Base-by-base conservation (phyloP, 2,797 vertebrate species). In the Lithobates sylvaticus region DNA sequence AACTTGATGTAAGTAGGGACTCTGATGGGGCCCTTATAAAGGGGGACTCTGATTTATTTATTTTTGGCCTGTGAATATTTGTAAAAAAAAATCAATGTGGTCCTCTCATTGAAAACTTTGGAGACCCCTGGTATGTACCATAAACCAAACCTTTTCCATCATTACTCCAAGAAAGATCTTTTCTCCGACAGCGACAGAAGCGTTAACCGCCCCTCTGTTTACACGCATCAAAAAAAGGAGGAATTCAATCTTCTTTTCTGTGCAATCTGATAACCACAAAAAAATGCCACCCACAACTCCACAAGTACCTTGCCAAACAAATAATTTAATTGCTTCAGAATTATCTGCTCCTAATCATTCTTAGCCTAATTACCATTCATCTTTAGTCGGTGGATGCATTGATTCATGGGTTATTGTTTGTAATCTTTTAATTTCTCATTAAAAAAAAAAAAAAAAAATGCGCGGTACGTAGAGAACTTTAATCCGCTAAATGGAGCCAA, bases 391-490 rank as follows among this genome's bases (percentile, higher is more conserved):
- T 93, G 89, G 90, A 91, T 93, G 93, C 92, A 92, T 91, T 93
- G 92, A 92, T 93, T 93, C 92, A 91, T 91, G 92, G 91, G 92
- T 93, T 83, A 93, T 94, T 93, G 92, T 93, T 93, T 91, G 92
- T 93, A 94, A 94, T 93, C 93, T 94, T 93, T 92, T 92, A 93
- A 94, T 93, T 94, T 94, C 93, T 93, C 93, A 94, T 94, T 94
- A 93, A 93, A 75, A 75, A 78, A 73, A 83, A 75, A 78, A 78
- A 83, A 92, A 93, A 93, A 89, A 91, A 89, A 88, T 89, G 89
- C 78, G 88, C 91, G 84, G 90, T 90, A 90, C 92, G 91, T 93
- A 91, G 91, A 92, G 92, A 92, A 91, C 92, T 89, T 91, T 93
- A 93, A 94, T 94, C 93, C 93, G 90, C 92, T 92, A 91, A 93